Evolutionary conservation across 2,797 vertebrate genomes (phyloP), one percentile per base, ranked within the genome.

Genomic region (Cercopithecus petaurista): DNA sequence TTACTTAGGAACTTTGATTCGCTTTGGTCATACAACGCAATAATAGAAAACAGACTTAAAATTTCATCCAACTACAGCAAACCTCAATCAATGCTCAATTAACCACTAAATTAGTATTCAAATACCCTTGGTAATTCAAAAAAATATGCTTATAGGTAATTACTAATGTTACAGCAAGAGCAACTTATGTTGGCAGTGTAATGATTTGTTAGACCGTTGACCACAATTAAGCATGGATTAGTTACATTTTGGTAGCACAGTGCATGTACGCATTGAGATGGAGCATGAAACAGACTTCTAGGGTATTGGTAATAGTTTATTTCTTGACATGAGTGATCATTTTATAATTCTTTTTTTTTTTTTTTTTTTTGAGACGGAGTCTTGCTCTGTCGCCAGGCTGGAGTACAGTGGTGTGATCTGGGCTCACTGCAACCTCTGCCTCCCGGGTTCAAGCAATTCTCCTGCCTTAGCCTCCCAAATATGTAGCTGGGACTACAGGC

Each of bases 71-170:
- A 83, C 33, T 72, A 84, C 1, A 97, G 22, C 24, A 84, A 92
- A 94, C 12, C 19, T 95, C 81, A 90, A 50, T 88, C 55, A 90
- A 41, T 92, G 84, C 7, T 36, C 39, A 87, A 57, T 50, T 84
- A 89, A 97, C 79, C 50, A 93, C 26, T 87, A 70, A 95, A 67
- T 73, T 43, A 85, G 41, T 50, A 75, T 43, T 92, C 64, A 96
- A 84, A 88, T 77, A 88, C 26, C 6, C 52, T 90, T 90, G 22
- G 28, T n/a, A 91, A 61, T 76, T 93, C 4, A 80, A 90, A 92
- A 83, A 59, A 90, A 70, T 92, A 75, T 39, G 67, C 43, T 96
- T 86, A 92, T 15, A 89, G 30, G 61, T 90, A 96, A 95, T 93
- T 83, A 93, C 26, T 96, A 75, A 88, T 59, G 43, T 81, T 79